Evolutionary conservation across 1,140 invertebrate species (phyloP), one percentile per base, ranked within the genome.

Genomic region (Zaprionus africanus): DNA sequence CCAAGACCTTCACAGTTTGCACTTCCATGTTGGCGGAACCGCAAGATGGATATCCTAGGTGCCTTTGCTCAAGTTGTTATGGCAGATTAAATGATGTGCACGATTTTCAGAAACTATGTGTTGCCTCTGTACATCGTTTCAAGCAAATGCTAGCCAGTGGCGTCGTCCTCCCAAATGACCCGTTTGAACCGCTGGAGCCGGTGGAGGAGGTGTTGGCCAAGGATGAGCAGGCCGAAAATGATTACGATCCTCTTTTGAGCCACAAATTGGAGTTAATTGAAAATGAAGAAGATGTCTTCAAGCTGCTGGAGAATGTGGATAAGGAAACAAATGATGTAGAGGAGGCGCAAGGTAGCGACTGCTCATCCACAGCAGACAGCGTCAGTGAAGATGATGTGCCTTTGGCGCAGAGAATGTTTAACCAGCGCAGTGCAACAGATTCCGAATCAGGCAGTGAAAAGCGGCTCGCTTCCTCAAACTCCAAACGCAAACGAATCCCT

Each of bases 261-360:
- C 72, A 90, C 46, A 92, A 92, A 43, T 36, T 86, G 17, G 91
- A 92, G 24, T 43, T 92, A 6, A 81, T 92, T 46, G 91, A 63
- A 9, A 92, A 92, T 54, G 91, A 83, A 19, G 91, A 92, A 38
- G 91, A 92, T 19, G 91, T 92, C 5, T 91, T 92, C 34, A 92
- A 91, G 51, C 69, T 92, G 75, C 36, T 92, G 43, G 82, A 91
- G 56, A 69, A 41, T 11, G 91, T 91, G 5, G 84, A 86, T 53
- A 88, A 74, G 7, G 87, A 90, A 36, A 72, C 73, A 13, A 62
- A 68, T 15, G 59, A 64, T 12, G 58, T 57, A 11, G 24, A 53
- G 4, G 2, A 24, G 26, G 43, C 19, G 11, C 34, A 51, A 11
- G 46, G 26, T 7, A 53, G 26, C 5, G 49, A 46, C 5, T 66